Evolutionary conservation across 2,113 vertebrate species (phyloP).

Genomic region (Prietella phreatophila): DNA sequence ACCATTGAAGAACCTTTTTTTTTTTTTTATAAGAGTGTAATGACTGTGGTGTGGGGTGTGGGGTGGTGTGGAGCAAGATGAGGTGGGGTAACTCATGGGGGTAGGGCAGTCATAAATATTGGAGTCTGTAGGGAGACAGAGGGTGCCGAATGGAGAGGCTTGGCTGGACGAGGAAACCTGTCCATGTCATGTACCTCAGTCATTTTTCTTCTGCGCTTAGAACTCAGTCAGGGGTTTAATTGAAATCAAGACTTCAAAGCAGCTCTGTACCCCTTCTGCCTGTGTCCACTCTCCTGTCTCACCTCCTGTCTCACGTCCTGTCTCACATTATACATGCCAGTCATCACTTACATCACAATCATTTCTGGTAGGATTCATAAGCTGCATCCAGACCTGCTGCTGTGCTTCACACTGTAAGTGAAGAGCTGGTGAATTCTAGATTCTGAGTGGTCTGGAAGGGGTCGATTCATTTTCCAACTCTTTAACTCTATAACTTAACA

Average conservation of each 20-base stretch:
- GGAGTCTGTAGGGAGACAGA: slow-evolving; percentile 84
- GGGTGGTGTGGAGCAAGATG: slow-evolving; percentile 60
- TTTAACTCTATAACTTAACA: not conserved
- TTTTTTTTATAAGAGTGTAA: not conserved
- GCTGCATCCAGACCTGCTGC: not conserved
- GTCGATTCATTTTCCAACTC: not conserved
- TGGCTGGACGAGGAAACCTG: slow-evolving; percentile 85
- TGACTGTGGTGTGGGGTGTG: slow-evolving; percentile 45
- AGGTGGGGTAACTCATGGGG: slow-evolving; percentile 42
- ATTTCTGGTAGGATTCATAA: slow-evolving; percentile 17
- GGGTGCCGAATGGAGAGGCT: slow-evolving; percentile 84
- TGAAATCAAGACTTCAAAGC: slow-evolving; percentile 99
- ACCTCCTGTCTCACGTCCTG: not conserved
- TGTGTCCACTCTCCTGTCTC: slow-evolving; percentile 60
- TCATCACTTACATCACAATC: slow-evolving; percentile 5
- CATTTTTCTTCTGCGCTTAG: slow-evolving; percentile 93
- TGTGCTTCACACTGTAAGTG: not conserved
- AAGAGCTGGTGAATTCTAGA: not conserved
- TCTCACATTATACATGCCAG: slow-evolving; percentile 8
- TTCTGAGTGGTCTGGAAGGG: not conserved
- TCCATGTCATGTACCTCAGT: slow-evolving; percentile 91
- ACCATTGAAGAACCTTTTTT: not conserved
- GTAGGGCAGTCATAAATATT: slow-evolving; percentile 80
- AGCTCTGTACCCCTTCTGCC: slow-evolving; percentile 78
- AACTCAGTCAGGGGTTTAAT: slow-evolving; percentile 99